Percentiles rank a stretch among this genome's conserved stretches.
Evolutionary conservation across 2,888 invertebrate species (phyloP).

Genomic region (Cephus pulcher): DNA sequence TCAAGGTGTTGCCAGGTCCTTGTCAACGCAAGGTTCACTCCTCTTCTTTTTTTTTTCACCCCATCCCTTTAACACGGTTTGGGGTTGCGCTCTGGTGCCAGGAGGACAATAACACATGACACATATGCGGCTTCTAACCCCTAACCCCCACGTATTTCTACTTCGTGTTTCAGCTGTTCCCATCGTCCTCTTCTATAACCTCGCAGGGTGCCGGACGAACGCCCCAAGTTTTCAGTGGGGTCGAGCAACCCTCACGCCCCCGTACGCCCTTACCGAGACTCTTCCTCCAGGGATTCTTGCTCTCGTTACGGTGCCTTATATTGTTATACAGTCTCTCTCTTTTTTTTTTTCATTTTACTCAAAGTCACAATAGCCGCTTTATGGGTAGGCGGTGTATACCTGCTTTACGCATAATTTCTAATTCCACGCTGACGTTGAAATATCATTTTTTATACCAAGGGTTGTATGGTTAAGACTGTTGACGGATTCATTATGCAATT

Average conservation of each 20-base stretch:
- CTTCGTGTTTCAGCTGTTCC: slow-evolving; percentile 7
- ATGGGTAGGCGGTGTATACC: not conserved
- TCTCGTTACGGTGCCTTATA: slow-evolving; percentile 5
- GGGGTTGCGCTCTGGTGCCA: slow-evolving; percentile 20
- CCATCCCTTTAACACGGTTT: slow-evolving; percentile 4
- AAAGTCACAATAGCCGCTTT: not conserved
- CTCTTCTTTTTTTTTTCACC: slow-evolving; percentile 6
- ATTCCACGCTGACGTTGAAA: not conserved
- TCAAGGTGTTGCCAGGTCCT: slow-evolving; percentile 6
- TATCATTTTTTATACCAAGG: not conserved
- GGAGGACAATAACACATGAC: slow-evolving; percentile 26
- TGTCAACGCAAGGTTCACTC: slow-evolving; percentile 15
- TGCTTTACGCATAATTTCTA: not conserved
- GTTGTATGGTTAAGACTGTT: not conserved
- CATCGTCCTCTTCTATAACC: slow-evolving; percentile 2
- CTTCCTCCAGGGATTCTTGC: slow-evolving; percentile 3
- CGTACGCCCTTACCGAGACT: not conserved
- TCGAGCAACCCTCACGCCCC: not conserved
- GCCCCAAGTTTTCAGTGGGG: not conserved
- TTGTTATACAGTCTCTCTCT: not conserved
- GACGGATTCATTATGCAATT: not conserved
- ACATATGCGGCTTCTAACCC: slow-evolving; percentile 24
- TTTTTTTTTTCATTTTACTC: not conserved
- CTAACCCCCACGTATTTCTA: slow-evolving; percentile 18
- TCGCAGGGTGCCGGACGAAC: not conserved